Conservation (phyloP, 2,797 vertebrate genomes). For the Cottoperca gobio region DNA sequence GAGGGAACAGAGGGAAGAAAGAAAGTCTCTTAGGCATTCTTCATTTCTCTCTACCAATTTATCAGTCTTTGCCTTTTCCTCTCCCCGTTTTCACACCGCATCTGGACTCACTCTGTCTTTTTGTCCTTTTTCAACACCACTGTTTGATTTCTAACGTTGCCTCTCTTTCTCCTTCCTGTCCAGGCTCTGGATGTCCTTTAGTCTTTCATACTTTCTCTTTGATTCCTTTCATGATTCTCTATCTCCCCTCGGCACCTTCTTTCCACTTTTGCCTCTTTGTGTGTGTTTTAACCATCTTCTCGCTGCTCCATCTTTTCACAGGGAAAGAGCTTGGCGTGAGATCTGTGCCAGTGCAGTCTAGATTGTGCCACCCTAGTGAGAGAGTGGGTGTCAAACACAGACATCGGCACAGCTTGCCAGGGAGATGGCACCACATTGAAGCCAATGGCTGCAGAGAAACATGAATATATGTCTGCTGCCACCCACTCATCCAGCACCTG, state of each 20-base stretch:
- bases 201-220: slow-evolving; percentile 52
- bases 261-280: slow-evolving; percentile 61
- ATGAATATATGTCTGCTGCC: slow-evolving; percentile 72
- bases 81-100: slow-evolving; percentile 62
- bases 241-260: slow-evolving; percentile 67
- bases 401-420: slow-evolving; percentile 71
- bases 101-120: slow-evolving; percentile 70
- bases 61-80: slow-evolving; percentile 70
- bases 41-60: slow-evolving; percentile 68
- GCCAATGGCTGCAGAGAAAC: slow-evolving; percentile 71
- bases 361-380: slow-evolving; percentile 72
- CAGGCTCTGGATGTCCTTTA: slow-evolving; percentile 50
- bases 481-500: slow-evolving; percentile 57
- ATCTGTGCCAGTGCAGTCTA: slow-evolving; percentile 66
- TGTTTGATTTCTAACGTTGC: slow-evolving; percentile 52
- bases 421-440: slow-evolving; percentile 70
- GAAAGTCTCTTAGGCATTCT: slow-evolving; percentile 68
- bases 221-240: slow-evolving; percentile 58
- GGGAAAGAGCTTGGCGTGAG: slow-evolving; percentile 63
- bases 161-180: slow-evolving; percentile 57
- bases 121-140: slow-evolving; percentile 49
- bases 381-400: slow-evolving; percentile 80
- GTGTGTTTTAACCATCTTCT: slow-evolving; percentile 60
- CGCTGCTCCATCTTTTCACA: slow-evolving; percentile 55
- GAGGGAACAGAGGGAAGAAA: slow-evolving; percentile 69